Evolutionary conservation across 2,888 invertebrate species (phyloP).

Genomic region (Leptinotarsa rubiginosa): DNA sequence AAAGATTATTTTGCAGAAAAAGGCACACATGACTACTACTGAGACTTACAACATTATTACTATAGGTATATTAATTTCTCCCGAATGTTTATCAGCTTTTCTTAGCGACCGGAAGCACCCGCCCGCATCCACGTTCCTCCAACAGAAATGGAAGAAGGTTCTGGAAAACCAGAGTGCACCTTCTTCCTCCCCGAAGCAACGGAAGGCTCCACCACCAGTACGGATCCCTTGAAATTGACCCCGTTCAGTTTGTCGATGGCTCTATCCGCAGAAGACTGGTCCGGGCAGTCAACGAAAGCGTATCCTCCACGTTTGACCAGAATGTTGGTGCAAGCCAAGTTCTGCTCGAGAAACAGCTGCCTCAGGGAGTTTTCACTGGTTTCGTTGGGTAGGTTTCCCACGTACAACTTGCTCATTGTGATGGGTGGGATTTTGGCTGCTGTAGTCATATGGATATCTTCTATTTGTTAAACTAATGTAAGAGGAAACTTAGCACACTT

Average conservation of each 20-base stretch:
- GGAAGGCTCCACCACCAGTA: conserved; percentile 40
- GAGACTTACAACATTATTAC: conserved; percentile 11
- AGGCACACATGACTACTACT: conserved; percentile 7
- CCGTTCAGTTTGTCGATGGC: conserved; percentile 88
- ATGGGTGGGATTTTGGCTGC: conserved; percentile 63
- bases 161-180: conserved; percentile 23
- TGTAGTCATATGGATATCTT: conserved; percentile 27
- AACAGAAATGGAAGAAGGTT: conserved; percentile 29
- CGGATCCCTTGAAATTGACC: conserved; percentile 40
- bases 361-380: conserved; percentile 80
- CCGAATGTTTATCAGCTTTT: not conserved
- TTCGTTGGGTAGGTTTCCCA: conserved; percentile 83
- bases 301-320: conserved; percentile 88
- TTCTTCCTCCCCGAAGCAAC: conserved; percentile 41
- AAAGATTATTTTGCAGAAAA: conserved; percentile 7
- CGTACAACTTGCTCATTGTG: conserved; percentile 84
- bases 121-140: conserved; percentile 37
- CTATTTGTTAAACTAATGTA: conserved; percentile 10
- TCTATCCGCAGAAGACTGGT: conserved; percentile 85
- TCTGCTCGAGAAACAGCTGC: conserved; percentile 83
- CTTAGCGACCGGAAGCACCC: conserved; percentile 32
- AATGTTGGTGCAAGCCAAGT: conserved; percentile 79
- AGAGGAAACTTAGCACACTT: conserved; percentile 14
- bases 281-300: conserved; percentile 88
- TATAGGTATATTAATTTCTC: not conserved